Percentiles rank a stretch among this genome's conserved stretches.
phyloP scores from a whole-genome alignment of 2,797 vertebrate species.

The Schizopygopsis malacanthus region DNA sequence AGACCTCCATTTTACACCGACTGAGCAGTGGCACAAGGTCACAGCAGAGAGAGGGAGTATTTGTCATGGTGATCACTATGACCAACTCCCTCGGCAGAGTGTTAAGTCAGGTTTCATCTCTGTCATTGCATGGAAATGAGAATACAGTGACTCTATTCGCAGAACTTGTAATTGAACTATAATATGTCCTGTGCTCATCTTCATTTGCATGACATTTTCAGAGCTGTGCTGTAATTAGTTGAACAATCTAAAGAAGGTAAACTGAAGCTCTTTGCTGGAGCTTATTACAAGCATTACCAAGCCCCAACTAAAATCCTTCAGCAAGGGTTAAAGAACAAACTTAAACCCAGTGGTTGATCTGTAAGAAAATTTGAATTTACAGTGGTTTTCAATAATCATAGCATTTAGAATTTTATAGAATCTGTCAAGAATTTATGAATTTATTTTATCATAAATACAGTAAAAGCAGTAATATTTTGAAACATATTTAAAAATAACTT shows the following conservation, averaged over 20 bases:
- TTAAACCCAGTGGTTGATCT: not conserved
- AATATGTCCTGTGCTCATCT: not conserved
- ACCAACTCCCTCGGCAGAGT: slow-evolving; percentile 15
- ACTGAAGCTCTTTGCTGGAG: not conserved
- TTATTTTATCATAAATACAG: not conserved
- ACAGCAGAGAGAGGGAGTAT: slow-evolving; percentile 42
- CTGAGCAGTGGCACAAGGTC: slow-evolving; percentile 61
- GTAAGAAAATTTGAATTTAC: not conserved
- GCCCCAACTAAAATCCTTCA: not conserved
- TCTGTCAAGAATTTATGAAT: not conserved
- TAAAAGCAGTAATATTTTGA: not conserved
- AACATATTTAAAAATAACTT: not conserved
- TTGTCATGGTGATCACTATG: slow-evolving; percentile 34
- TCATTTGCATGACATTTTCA: slow-evolving; percentile 20
- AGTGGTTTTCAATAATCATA: not conserved
- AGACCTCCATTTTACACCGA: slow-evolving; percentile 68
- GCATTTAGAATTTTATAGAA: not conserved
- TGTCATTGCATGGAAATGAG: slow-evolving; percentile 1
- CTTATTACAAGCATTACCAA: not conserved
- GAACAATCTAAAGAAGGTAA: not conserved
- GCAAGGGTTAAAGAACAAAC: not conserved
- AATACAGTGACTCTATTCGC: not conserved
- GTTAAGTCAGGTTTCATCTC: slow-evolving; percentile 19
- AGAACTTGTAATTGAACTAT: slow-evolving; percentile 16
- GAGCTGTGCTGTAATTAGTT: slow-evolving; percentile 8